phyloP scores from a whole-genome alignment of 2,888 invertebrate species.

The Neoitamus cyanurus region DNA sequence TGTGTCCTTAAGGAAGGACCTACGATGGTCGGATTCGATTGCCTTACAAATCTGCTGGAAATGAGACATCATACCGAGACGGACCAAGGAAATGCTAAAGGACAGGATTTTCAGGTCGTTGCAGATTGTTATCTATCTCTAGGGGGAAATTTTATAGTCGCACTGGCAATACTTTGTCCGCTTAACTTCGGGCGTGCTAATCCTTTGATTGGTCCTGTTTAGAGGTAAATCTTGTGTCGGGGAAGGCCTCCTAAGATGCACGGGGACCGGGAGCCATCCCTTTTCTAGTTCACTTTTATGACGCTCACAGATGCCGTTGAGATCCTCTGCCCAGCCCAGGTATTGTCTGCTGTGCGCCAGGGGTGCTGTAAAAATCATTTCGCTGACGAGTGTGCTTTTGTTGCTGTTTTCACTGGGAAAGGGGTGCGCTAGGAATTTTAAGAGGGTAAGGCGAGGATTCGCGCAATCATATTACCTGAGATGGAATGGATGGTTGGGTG shows the following conservation, averaged over 20 bases:
- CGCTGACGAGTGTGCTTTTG: conserved; percentile 49
- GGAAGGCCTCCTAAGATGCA: conserved; percentile 23
- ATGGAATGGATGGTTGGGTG: not conserved
- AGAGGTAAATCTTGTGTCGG: not conserved
- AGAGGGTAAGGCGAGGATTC: conserved; percentile 11
- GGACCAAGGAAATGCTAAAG: conserved; percentile 37
- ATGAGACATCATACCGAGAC: conserved; percentile 28
- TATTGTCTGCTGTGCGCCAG: conserved; percentile 46
- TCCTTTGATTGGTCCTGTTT: conserved; percentile 40
- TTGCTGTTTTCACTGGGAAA: not conserved
- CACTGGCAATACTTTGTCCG: conserved; percentile 36
- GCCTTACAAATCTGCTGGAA: conserved; percentile 41
- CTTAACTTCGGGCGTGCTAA: conserved; percentile 27
- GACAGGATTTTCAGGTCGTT: conserved; percentile 42
- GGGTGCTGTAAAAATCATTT: conserved; percentile 53
- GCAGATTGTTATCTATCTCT: conserved; percentile 40
- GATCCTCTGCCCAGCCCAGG: not conserved
- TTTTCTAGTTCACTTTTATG: conserved; percentile 30
- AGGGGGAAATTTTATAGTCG: conserved; percentile 40
- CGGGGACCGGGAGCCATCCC: not conserved
- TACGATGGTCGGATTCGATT: conserved; percentile 41
- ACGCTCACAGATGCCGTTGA: conserved; percentile 35
- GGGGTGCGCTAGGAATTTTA: conserved; percentile 32
- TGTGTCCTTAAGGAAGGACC: conserved; percentile 50
- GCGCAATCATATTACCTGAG: not conserved